Conservation (phyloP, 2,888 invertebrate species). For the Scelioninae gen. 2 region DNA sequence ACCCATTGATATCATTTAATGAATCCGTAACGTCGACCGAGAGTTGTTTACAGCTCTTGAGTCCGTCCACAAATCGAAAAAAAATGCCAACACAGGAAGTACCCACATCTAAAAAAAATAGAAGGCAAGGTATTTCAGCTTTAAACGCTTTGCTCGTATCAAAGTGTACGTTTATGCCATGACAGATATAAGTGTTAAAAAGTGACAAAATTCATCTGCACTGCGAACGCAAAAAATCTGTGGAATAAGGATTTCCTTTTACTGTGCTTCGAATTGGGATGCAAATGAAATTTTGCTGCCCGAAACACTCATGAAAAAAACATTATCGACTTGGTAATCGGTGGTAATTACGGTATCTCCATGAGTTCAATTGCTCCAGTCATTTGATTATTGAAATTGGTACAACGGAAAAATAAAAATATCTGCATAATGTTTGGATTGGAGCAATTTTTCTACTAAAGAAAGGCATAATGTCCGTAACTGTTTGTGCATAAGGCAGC, state of each 20-base stretch:
- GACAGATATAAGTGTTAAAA: no score
- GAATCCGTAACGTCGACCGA: constrained; percentile 20
- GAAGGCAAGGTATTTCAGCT: no score
- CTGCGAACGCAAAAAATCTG: no score
- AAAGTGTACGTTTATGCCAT: no score
- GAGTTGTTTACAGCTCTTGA: constrained; percentile 6
- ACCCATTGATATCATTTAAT: constrained; percentile 18
- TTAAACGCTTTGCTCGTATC: no score
- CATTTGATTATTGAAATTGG: constrained; percentile 20
- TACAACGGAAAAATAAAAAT: constrained; percentile 2
- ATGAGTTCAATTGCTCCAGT: constrained; percentile 5
- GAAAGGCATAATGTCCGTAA: no score
- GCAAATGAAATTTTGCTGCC: constrained; percentile 7
- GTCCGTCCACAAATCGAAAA: not conserved
- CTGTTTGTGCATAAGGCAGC: no score
- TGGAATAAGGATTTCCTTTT: not conserved
- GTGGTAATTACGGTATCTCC: constrained; percentile 8
- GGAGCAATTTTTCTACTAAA: no score
- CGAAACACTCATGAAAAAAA: constrained; percentile 19
- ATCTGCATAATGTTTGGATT: constrained; percentile 1
- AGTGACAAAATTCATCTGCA: no score
- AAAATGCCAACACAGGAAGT: no score
- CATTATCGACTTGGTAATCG: constrained; percentile 1
- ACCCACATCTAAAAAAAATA: no score
- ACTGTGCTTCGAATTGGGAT: not conserved